Evolutionary conservation across 2,113 vertebrate genomes (phyloP), one percentile per base, ranked within the genome.

Genomic region (Peromyscus californicus): DNA sequence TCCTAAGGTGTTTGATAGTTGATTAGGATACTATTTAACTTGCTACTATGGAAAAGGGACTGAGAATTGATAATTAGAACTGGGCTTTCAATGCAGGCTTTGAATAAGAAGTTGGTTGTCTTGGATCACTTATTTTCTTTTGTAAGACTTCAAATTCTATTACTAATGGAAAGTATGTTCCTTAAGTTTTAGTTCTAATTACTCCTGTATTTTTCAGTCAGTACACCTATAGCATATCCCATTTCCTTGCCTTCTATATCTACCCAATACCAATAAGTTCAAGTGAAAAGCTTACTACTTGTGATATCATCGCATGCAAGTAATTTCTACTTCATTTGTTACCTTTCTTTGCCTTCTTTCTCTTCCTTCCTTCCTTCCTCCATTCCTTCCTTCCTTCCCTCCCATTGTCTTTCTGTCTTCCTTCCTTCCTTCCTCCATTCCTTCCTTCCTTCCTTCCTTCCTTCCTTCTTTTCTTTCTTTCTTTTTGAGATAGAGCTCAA

Each of bases 31-130:
- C 42, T 39, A 59, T 36, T 89, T 63, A 88, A 57, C 22, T 51
- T 88, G 29, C 13, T 79, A 88, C 67, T 51, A n/a, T 16, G 59
- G 16, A 76, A 22, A 76, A 90, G 29, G 2, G 26, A 59, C 17
- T 80, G 48, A 94, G 36, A 86, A 13, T 21, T 95, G 61, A 11
- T 59, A 67, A 69, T 36, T 63, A 76, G 65, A 95, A 90, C 61
- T 80, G 39, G 36, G 22, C 45, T 92, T 93, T 95, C 83, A 76
- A 93, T 82, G 42, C 76, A 94, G 54, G 51, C 17, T 83, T 96
- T 87, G 69, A 72, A 67, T 59, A 74, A n/a, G n/a, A 19, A 67
- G 61, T 42, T 75, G 36, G 45, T 88, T 72, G 59, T 31, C 61
- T 24, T 87, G 69, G 78, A 33, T 86, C 29, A 54, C 15, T 82